Base-by-base conservation (phyloP, 1,140 invertebrate genomes). In the Ephestia elutella region DNA sequence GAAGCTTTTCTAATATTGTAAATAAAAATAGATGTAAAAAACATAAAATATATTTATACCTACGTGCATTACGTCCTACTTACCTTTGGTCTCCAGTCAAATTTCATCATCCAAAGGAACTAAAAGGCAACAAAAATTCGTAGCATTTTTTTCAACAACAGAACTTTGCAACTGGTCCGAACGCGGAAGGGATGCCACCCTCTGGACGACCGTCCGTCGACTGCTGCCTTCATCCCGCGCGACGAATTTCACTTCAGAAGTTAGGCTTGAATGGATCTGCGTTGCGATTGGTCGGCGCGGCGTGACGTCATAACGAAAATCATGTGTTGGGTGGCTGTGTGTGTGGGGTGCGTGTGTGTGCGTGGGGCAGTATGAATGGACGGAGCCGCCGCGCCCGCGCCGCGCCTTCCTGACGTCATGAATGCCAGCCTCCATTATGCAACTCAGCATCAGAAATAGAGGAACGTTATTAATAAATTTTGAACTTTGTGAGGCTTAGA, bases 241-340 rank as follows among this genome's bases (percentile, higher is more conserved):
- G 70, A 76, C 71, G 74, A 86, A 82, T 73, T 84, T 86, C 76
- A 75, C 82, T 86, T 87, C 80, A 85, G 74, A 73, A 87, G 83
- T 82, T 85, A 73, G 78, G 83, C 77, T 85, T 87, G 85, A 87
- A 87, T 87, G 85, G 83, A 75, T 74, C 82, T 65, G 80, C 62
- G 72, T 68, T 62, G 60, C 62, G 68, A 87, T 87, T 87, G 85
- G 85, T 78, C 65, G 73, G 66, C 35, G 59, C 59, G 59, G 60
- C 18, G 78, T 87, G 85, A 87, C 85, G 82, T 87, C 85, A 87
- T 79, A 20, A 74, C 76, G 75, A 82, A 82, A 85, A 82, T 82
- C 72, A 15, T 44, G 38, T 44, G 38, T 15, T 15, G 13, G 5
- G 71, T 64, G 66, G 71, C 72, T 66, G 73, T 78, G 73, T 80